Evolutionary conservation across 2,113 vertebrate genomes (phyloP), one percentile per base, ranked within the genome.

Genomic region (Lutjanus erythropterus): DNA sequence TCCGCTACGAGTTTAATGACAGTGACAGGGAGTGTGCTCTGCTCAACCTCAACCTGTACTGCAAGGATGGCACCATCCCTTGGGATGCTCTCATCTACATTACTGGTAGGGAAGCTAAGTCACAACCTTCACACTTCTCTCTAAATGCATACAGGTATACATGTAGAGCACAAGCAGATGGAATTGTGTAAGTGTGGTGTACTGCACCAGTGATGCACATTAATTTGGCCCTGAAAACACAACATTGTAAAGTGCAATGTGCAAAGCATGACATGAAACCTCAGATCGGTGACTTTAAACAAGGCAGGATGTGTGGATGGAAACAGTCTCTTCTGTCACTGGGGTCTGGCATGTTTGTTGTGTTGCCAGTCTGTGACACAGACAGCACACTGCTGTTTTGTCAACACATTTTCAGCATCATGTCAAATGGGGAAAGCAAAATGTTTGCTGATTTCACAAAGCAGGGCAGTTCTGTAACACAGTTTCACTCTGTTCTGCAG

Each of bases 21-120:
- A 95, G 94, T 41, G 96, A 96, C 88, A 94, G 96, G 84, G 96
- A 97, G 85, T 97, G 96, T 62, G 89, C 95, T 64, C 93, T 97
- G 39, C 88, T 97, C 69, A 96, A 96, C 89, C 91, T 96, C 25
- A 95, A 96, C 82, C 91, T 95, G 21, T 95, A 94, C 75, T 96
- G 95, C 78, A 94, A 95, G 71, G 86, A 93, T 47, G 90, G 91
- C 52, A 88, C 80, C 56, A 85, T 97, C 78, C 94, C 94, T 4
- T 96, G 95, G 95, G 94, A 96, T 65, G 93, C 92, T 0, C 91
- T 96, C 35, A 86, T 86, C 84, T 95, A 95, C 76, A 93, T 96
- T 71, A 96, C 94, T 19, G 94, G 96, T 93, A 50, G 27, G 83
- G 12, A 58, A 39, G 52, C 56, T 2, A 2, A 23, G 33, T 69